Percentiles rank a stretch among this genome's conserved stretches.
Conservation (phyloP, 2,888 invertebrate genomes). For the Pseudoips prasinana region DNA sequence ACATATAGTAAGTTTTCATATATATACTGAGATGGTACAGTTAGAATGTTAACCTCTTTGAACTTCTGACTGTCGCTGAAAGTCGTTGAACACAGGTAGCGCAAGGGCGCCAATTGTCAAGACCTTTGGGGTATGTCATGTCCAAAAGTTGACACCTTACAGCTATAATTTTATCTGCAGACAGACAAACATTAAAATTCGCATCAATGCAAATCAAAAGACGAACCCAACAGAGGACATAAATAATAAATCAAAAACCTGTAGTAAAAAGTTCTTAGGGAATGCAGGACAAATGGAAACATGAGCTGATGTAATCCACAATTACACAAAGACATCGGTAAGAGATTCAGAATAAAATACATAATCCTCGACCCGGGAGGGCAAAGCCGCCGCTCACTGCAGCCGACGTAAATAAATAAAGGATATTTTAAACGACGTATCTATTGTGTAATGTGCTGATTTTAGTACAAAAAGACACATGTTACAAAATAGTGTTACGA, state of each 20-base stretch:
- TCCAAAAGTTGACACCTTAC: too few species aligned
- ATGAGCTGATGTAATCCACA: constrained; percentile 71
- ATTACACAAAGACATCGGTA: constrained; percentile 74
- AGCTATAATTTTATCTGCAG: too few species aligned
- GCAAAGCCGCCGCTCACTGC: constrained; percentile 33
- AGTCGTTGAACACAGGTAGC: too few species aligned
- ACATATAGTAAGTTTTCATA: too few species aligned
- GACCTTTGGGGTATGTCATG: too few species aligned
- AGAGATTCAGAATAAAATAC: constrained; percentile 73
- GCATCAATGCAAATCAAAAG: too few species aligned
- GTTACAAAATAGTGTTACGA: too few species aligned
- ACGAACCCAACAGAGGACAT: constrained; percentile 1
- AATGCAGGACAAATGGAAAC: constrained; percentile 64
- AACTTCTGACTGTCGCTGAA: too few species aligned
- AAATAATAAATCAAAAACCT: constrained; percentile 16
- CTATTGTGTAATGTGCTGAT: constrained; percentile 11
- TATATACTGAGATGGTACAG: too few species aligned
- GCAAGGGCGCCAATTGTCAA: too few species aligned
- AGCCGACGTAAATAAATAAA: constrained; percentile 29
- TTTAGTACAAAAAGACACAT: neutral
- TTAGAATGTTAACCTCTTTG: too few species aligned
- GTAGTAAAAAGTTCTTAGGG: constrained; percentile 23
- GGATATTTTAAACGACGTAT: constrained; percentile 16
- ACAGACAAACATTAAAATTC: too few species aligned
- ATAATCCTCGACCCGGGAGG: constrained; percentile 55